phyloP scores from a whole-genome alignment of 1,140 invertebrate species.

The Macrobrachium rosenbergii region DNA sequence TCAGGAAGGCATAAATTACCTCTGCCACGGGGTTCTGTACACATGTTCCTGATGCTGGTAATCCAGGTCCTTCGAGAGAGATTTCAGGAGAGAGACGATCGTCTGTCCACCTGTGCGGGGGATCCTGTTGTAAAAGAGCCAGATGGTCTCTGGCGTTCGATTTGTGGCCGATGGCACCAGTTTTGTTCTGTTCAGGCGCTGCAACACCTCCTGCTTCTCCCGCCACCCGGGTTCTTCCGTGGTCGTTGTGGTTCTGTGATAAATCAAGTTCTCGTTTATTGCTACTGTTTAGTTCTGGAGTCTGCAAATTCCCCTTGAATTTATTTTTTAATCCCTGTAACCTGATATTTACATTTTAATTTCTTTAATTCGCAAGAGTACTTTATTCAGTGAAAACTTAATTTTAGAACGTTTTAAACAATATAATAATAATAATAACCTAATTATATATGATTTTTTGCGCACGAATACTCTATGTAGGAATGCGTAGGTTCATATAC shows the following conservation, averaged over 20 bases:
- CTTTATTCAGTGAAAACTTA: too few relatives aligned
- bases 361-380: too few relatives aligned
- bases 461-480: too few relatives aligned
- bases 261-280: background rate
- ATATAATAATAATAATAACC: too few relatives aligned
- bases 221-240: constrained; percentile 57
- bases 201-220: constrained; percentile 49
- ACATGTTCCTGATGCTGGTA: constrained; percentile 67
- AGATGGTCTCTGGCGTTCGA: constrained; percentile 58
- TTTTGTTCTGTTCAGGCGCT: constrained; percentile 28
- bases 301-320: too few relatives aligned
- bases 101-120: constrained; percentile 62
- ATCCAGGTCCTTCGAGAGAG: constrained; percentile 44
- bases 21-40: constrained; percentile 69
- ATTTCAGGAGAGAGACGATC: constrained; percentile 53
- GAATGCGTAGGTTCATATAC: too few relatives aligned
- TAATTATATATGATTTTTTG: too few relatives aligned
- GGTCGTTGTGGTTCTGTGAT: constrained; percentile 28
- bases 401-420: too few relatives aligned
- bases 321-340: too few relatives aligned
- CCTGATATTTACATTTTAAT: too few relatives aligned
- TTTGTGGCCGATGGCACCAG: constrained; percentile 35
- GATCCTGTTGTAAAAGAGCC: constrained; percentile 65
- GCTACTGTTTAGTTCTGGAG: too few relatives aligned
- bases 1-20: constrained; percentile 56